Base-by-base conservation (phyloP, 2,888 invertebrate species). In the Plebejus melissa region DNA sequence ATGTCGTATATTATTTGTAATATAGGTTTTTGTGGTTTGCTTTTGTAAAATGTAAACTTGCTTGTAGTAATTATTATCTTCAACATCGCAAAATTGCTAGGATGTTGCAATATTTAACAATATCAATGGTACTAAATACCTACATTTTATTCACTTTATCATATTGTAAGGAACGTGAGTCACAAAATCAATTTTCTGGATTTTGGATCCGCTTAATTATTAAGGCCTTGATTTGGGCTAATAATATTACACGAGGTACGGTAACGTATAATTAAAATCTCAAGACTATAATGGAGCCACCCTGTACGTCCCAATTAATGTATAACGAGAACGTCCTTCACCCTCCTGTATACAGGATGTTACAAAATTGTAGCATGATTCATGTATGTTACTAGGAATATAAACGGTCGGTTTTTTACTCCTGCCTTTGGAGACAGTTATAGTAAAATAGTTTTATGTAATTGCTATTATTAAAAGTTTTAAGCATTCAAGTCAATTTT, bases 221-320 rank as follows among this genome's bases (percentile, higher is more conserved):
- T 65, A 13, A 11, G 65, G 32, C 32, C 65, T 65, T 13, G 32
- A 65, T 32, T 65, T 4, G 32, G 28, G 13, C 32, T 32, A 5
- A 41, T 22, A 70, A 70, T 41, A 46, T 71, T 46, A 71, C 70
- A 46, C 65, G 65, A 65, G 65, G 65, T 32, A 65, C 32, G 65
- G 32, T 32, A 28, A 28, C 2, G 32, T 72, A 6, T 72, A 72
- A 72, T 72, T 72, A 72, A 50, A 72, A 50, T 72, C 72, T 72
- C 50, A 28, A 72, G 54, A 71, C 22, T 13, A 54, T 72, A 54
- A 54, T 72, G 46, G 50, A 32, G 50, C 50, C 32, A 50, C 32
- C 32, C 72, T 32, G 32, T 32, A 50, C 28, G 41, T 41, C 6
- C 69, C 69, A 32, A 50, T 72, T 41, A 70, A 70, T 70, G 46